Evolutionary conservation across 2,888 invertebrate genomes (phyloP), one percentile per base, ranked within the genome.

Genomic region (Erebia epiphron): DNA sequence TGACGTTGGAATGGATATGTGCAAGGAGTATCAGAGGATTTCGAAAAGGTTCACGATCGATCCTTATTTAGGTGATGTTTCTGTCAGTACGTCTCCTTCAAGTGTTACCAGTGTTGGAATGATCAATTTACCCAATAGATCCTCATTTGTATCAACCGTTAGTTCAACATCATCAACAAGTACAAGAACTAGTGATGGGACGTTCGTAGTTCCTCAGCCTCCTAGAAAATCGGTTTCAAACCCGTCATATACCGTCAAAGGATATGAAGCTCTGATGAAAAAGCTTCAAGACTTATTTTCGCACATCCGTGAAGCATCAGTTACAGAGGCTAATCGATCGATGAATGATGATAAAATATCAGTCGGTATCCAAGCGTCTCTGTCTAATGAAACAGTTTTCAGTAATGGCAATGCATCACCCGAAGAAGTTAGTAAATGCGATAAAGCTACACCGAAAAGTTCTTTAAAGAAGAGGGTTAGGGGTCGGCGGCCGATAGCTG

Each of bases 381-480:
- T 86, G 1, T 86, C 86, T 2, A 85, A 76, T 57, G 90, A 90
- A 10, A 81, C 83, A 11, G 73, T 79, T 1, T 67, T 78, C 10
- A 92, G 90, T 69, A 93, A 93, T 46, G 93, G 93, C 0, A 91
- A 87, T 71, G 90, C 91, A 1, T 92, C 92, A 79, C 91, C 91
- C 0, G 91, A 91, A 49, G 90, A 90, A 81, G 85, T 89, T 0
- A 86, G 81, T 9, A 88, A 90, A 78, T 86, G 89, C 63, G 92
- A 94, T 69, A 86, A 88, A 26, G 82, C 82, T 0, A 95, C 95
- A 0, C 94, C 95, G 1, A 94, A 94, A 79, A 94, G 93, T 73
- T 93, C 93, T 0, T 83, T 94, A 46, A 94, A 94, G 75, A 92
- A 92, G 74, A 79, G 89, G 1, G 87, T 90, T 0, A 91, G 94